Evolutionary conservation across 2,888 invertebrate genomes (phyloP), one percentile per base, ranked within the genome.

Genomic region (Aleiodes alternator): DNA sequence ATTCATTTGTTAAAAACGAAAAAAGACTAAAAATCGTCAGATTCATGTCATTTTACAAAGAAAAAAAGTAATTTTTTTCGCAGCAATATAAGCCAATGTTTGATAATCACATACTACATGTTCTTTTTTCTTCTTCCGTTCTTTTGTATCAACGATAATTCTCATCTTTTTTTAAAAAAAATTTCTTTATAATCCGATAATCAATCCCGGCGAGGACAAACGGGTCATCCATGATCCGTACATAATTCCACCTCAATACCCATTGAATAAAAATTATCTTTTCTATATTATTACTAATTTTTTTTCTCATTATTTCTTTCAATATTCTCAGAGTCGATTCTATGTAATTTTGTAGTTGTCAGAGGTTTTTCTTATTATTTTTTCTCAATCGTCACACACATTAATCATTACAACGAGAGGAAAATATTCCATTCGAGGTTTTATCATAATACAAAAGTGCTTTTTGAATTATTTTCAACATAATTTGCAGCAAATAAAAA

Each of bases 111-210:
- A 72, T 6, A 64, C 59, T 55, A 69, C 51, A 57, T 69, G 70
- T 72, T 59, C 71, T 76, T 70, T 50, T 76, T 72, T 53, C 34
- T 72, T 56, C 2, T 69, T 55, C 4, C 55, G 68, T 11, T 61
- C 48, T 73, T 74, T 76, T 72, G 76, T 77, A 68, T 73, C 57
- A 31, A 77, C 69, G 76, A 78, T 76, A 70, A 69, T 56, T 31
- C 29, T 71, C 6, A n/a, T 31, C 69, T 48, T 56, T n/a, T 71
- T 29, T 73, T n/a, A n/a, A 23, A 23, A 23, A 23, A 23, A 23
- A 29, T 76, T 68, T 51, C 43, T 50, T 34, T 55, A 34, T 74
- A 23, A 12, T 66, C 56, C 55, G 16, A 57, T 38, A 61, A 72
- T 73, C 14, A 38, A 74, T 69, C 43, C 43, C 16, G 59, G 61